A percentile compares a stretch with the other conserved stretches of the same genome.
phyloP scores from a whole-genome alignment of 2,888 invertebrate species.

The Sphecodes monilicornis region DNA sequence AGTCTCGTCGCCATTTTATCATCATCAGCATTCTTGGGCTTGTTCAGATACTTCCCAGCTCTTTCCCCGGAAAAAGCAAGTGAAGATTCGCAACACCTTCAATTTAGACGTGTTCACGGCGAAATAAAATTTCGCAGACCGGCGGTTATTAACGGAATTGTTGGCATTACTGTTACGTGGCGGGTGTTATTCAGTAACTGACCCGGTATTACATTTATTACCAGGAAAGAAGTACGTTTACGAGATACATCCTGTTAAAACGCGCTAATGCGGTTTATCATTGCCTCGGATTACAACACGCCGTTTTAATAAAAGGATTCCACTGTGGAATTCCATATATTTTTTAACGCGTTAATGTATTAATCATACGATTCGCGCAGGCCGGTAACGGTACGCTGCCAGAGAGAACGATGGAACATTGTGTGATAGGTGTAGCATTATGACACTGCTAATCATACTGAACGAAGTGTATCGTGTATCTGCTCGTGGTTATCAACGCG shows the following conservation, averaged over 20 bases:
- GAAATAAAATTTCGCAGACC: constrained; percentile 2
- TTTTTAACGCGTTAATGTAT: constrained; percentile 41
- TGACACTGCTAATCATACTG: constrained; percentile 12
- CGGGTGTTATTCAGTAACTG: constrained; percentile 23
- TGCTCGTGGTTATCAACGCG: background rate
- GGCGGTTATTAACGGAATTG: constrained; percentile 38
- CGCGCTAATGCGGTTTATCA: constrained; percentile 30
- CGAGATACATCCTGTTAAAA: constrained; percentile 56
- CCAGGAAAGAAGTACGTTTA: constrained; percentile 53
- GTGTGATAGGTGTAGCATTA: constrained; percentile 13
- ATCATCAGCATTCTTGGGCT: background rate
- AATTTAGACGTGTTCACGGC: constrained; percentile 19
- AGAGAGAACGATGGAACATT: constrained; percentile 4
- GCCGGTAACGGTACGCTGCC: constrained; percentile 31
- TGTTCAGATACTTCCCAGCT: background rate
- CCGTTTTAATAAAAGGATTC: constrained; percentile 55
- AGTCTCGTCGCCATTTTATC: background rate
- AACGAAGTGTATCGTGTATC: constrained; percentile 18
- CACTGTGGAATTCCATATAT: constrained; percentile 24
- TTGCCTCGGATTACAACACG: constrained; percentile 39
- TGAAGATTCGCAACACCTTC: constrained; percentile 7
- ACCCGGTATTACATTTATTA: constrained; percentile 59
- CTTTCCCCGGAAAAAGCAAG: background rate
- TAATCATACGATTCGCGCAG: constrained; percentile 37
- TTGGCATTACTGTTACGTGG: constrained; percentile 23